These are phyloP conservation scores for Hycleus cichorii DNA, from an alignment of 1,140 invertebrate species.

Conservation along the genomic window DNA sequence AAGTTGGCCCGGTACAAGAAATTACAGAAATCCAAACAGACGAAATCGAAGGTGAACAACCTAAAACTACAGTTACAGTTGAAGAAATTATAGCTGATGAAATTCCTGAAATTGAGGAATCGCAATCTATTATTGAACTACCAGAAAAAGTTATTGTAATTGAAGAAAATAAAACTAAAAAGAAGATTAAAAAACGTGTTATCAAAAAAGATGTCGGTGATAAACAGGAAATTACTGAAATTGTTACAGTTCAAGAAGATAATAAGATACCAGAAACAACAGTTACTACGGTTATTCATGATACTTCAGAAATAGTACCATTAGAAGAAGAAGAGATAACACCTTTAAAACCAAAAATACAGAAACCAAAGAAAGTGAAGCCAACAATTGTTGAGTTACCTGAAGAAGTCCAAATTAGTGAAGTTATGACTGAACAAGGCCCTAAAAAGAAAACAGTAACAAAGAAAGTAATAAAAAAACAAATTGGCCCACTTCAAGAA, in stretches of 20 bases:
- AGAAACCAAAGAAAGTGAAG: slow-evolving; percentile 16
- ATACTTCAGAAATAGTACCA: slow-evolving; percentile 1
- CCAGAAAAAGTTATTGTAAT: slow-evolving; percentile 36
- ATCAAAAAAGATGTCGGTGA: slow-evolving; percentile 26
- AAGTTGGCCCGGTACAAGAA: slow-evolving; percentile 36
- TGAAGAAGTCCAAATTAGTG: slow-evolving; percentile 22
- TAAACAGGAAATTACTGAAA: slow-evolving; percentile 29
- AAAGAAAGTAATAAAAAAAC: slow-evolving; percentile 37
- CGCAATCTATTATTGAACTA: slow-evolving; percentile 35
- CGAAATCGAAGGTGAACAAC: slow-evolving; percentile 41
- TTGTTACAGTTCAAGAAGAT: slow-evolving; percentile 33
- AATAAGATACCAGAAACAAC: slow-evolving; percentile 28
- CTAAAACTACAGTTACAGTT: slow-evolving; percentile 37
- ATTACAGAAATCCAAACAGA: slow-evolving; percentile 42
- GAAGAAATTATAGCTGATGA: slow-evolving; percentile 19
- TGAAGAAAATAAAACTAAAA: slow-evolving; percentile 32
- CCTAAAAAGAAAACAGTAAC: slow-evolving; percentile 33
- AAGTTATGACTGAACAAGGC: slow-evolving; percentile 18
- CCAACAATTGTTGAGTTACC: slow-evolving; percentile 21
- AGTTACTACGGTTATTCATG: slow-evolving; percentile 16
- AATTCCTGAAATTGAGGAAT: slow-evolving; percentile 37
- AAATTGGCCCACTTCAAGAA: slow-evolving; percentile 20
- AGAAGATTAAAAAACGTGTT: slow-evolving; percentile 32
- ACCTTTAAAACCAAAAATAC: slow-evolving; percentile 19
- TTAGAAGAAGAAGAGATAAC: slow-evolving; percentile 5